These are phyloP conservation scores for Tetragonisca angustula DNA, from an alignment of 2,888 invertebrate genomes.

Conservation along the genomic window DNA sequence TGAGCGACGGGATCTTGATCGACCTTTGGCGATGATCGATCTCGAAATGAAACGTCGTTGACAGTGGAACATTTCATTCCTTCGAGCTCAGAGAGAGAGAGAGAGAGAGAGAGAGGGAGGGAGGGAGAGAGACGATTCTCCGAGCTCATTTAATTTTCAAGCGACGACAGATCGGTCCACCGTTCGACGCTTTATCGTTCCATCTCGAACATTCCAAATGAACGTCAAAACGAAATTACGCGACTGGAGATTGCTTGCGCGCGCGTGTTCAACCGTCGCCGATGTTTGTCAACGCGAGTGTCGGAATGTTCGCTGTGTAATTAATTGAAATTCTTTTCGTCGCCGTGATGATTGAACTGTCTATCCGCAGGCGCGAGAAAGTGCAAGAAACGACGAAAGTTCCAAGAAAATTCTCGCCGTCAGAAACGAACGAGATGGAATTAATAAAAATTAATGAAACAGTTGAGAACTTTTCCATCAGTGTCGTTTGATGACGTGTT, in stretches of 20 bases:
- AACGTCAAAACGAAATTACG: slow-evolving; percentile 34
- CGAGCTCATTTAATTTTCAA: slow-evolving; percentile 44
- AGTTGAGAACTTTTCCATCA: too few species aligned
- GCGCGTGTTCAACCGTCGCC: not conserved
- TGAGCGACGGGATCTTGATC: slow-evolving; percentile 4
- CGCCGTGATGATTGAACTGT: not conserved
- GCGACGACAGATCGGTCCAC: not conserved
- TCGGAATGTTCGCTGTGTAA: not conserved
- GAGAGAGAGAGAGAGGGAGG: too few species aligned
- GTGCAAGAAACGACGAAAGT: not conserved
- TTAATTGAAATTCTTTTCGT: not conserved
- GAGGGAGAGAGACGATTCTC: slow-evolving; percentile 1
- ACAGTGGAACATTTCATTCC: slow-evolving; percentile 11
- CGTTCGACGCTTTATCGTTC: slow-evolving; percentile 26
- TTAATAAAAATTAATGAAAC: too few species aligned
- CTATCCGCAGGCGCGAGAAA: not conserved
- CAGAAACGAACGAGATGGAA: too few species aligned
- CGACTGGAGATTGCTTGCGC: slow-evolving; percentile 16
- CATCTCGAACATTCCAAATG: not conserved
- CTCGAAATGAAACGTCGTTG: not conserved
- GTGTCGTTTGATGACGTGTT: too few species aligned
- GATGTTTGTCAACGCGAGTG: not conserved
- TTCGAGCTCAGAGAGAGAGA: not conserved
- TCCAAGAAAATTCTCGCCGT: too few species aligned
- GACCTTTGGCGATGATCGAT: slow-evolving; percentile 32